Base-by-base conservation (phyloP, 2,888 invertebrate genomes). In the Clostera curtula region DNA sequence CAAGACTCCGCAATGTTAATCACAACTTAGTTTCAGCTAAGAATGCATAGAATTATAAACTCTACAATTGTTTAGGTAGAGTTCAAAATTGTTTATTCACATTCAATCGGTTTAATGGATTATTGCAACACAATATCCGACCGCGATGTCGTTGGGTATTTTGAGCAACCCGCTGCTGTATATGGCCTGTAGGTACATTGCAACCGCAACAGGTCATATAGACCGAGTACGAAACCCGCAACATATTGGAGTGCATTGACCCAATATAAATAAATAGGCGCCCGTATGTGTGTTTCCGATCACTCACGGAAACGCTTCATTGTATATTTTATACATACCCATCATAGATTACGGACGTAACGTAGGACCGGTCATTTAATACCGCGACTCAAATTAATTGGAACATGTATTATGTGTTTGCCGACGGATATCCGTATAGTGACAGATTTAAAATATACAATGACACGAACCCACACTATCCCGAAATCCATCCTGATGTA, bases 161-260 rank as follows among this genome's bases (percentile, higher is more conserved):
- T 27, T 19, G 26, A 24, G 29, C 29, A 14, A 21, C 20, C 5
- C 12, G 11, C 7, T 25, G 11, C 19, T 17, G 12, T 20, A 18
- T 21, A 18, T 29, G 25, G 29, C 14, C 10, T 20, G 26, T 20
- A 9, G 25, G 24, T 29, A 28, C 32, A 29, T 27, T 31, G 36
- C 29, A 37, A 40, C 42, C 44, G 45, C 50, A 49, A 46, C 50
- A 46, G 52, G 52, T 56, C 47, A 43, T 43, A 51, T 50, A 39
- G 36, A 36, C 40, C 36, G 40, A 30, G 36, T 29, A 17, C 30
- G 11, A 28, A 39, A 40, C 46, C 42, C 38, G 55, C 60, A 65
- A 58, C 58, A 58, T 53, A 56, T 54, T 56, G 35, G 56, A 49
- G 77, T 62, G 61, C 76, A 48, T 58, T 64, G 70, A 73, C 69